Conservation (phyloP, 1,140 invertebrate species). For the Carcinoscorpius rotundicauda region DNA sequence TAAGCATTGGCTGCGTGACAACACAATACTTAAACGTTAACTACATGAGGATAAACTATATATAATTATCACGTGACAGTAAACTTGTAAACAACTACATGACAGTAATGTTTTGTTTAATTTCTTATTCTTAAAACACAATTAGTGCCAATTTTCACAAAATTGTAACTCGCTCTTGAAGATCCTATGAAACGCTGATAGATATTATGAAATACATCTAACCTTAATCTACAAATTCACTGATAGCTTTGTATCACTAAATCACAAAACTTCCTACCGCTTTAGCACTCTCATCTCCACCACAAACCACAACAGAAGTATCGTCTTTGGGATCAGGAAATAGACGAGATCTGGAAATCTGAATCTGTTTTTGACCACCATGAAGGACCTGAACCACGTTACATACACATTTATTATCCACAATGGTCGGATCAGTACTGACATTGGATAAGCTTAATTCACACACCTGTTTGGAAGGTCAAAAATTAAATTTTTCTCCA, state of each 20-base stretch:
- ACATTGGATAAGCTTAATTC: too few species aligned
- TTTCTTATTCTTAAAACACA: not conserved
- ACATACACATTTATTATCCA: constrained; percentile 24
- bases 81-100: too few species aligned
- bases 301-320: constrained; percentile 19
- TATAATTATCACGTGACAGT: too few species aligned
- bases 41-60: too few species aligned
- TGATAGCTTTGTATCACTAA: too few species aligned
- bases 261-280: constrained; percentile 8
- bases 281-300: constrained; percentile 29
- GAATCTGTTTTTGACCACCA: constrained; percentile 46
- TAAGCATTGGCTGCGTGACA: too few species aligned
- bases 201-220: not conserved
- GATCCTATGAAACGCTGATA: not conserved
- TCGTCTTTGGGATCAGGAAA: constrained; percentile 33
- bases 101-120: not conserved
- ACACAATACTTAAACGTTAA: too few species aligned
- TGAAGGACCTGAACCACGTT: constrained; percentile 46
- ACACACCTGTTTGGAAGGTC: too few species aligned
- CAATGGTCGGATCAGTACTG: too few species aligned
- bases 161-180: not conserved
- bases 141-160: not conserved
- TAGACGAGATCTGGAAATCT: constrained; percentile 47
- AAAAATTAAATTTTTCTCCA: too few species aligned
- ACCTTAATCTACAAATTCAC: too few species aligned